phyloP scores from a whole-genome alignment of 1,140 invertebrate genomes.

The Ganaspis sp. region DNA sequence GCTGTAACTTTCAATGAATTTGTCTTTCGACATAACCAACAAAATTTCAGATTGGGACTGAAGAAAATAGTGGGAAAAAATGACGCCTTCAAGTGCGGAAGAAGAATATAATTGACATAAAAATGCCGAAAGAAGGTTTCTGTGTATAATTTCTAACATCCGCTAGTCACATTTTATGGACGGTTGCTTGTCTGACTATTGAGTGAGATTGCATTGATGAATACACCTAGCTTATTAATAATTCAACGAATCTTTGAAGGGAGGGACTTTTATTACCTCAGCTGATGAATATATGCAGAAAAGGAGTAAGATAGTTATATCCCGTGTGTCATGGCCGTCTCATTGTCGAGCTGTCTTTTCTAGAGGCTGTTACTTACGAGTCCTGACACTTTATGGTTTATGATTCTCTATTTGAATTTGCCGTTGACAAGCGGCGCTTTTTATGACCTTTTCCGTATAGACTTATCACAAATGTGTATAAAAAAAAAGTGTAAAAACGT shows the following conservation, averaged over 20 bases:
- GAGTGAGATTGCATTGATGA: constrained; percentile 1
- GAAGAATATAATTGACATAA: no score
- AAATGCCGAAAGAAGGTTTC: not conserved
- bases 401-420: constrained; percentile 10
- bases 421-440: not conserved
- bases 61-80: no score
- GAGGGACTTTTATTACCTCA: not conserved
- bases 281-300: constrained; percentile 13
- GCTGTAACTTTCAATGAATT: no score
- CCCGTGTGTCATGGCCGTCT: not conserved
- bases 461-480: not conserved
- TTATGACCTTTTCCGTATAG: not conserved
- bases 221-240: not conserved
- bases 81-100: no score
- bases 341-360: constrained; percentile 3
- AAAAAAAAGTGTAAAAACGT: not conserved
- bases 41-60: no score
- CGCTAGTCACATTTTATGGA: not conserved
- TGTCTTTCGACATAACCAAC: no score
- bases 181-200: not conserved
- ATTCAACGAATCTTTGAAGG: not conserved
- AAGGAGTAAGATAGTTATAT: constrained; percentile 6
- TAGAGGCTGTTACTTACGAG: not conserved
- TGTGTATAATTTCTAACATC: not conserved
- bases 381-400: constrained; percentile 9